Conservation (phyloP, 2,113 vertebrate species). For the Solea senegalensis region DNA sequence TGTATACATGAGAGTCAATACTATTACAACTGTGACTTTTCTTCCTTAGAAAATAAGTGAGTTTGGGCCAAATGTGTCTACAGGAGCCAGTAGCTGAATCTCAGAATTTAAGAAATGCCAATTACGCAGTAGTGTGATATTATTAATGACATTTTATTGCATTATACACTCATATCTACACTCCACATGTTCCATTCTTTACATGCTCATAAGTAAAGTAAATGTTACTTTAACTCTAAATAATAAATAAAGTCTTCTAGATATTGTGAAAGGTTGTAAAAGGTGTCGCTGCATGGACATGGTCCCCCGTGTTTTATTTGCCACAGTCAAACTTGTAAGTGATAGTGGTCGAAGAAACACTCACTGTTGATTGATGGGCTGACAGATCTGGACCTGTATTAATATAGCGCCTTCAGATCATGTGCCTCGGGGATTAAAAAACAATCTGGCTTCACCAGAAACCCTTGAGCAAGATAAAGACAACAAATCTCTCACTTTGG, state of each 20-base stretch:
- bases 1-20: conserved; percentile 23
- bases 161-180: neutral
- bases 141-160: neutral
- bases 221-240: too few relatives aligned
- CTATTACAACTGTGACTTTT: conserved; percentile 9
- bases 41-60: neutral
- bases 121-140: neutral
- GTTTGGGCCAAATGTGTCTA: neutral
- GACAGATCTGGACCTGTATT: conserved; percentile 39
- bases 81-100: neutral
- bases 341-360: conserved; percentile 1
- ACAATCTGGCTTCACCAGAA: conserved; percentile 42
- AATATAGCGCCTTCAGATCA: conserved; percentile 26
- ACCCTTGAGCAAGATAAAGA: conserved; percentile 54
- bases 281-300: neutral
- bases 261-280: neutral
- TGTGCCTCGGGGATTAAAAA: conserved; percentile 35
- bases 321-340: conserved; percentile 16
- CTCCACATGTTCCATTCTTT: neutral
- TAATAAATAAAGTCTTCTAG: neutral
- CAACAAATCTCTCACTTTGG: conserved; percentile 57
- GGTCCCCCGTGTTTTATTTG: conserved; percentile 17
- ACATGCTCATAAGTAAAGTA: too few relatives aligned
- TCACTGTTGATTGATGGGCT: conserved; percentile 45
- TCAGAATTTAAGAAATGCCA: neutral